Evolutionary conservation across 2,888 invertebrate species (phyloP), one percentile per base, ranked within the genome.

Genomic region (Leptinotarsa rubiginosa): DNA sequence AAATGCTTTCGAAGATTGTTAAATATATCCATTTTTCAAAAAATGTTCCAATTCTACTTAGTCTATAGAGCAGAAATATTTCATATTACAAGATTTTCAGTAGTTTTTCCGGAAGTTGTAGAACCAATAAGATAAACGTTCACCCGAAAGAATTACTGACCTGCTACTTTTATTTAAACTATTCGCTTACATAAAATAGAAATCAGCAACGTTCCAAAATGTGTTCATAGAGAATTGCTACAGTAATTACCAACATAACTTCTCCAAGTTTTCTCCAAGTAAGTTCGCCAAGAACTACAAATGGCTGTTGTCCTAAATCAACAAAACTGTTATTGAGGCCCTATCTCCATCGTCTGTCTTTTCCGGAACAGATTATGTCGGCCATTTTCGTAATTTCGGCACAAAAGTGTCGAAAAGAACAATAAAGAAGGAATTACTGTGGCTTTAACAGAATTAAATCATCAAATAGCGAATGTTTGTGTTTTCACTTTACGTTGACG

Each of bases 361-460:
- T 13, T 22, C 56, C 56, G 56, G 56, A 56, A 56, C 56, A 56
- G 56, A 56, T 56, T 56, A 56, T 22, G 56, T 56, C 56, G 22
- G 22, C 56, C 56, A 56, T 56, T 56, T 22, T 22, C 56, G 22
- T 56, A 56, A 56, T 56, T 56, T 56, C 56, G 56, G 56, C 20
- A 25, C 56, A 56, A 56, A 56, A 56, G 56, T 56, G 56, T 56
- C 22, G 56, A 56, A 56, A 56, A 56, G 56, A 56, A 56, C 56
- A 56, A 56, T 56, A 56, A 56, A 56, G 20, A 56, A 20, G 56
- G 56, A 22, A 56, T 56, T 22, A 22, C 20, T 56, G 56, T 56
- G 56, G 56, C 22, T 25, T 16, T 56, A 22, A 56, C 22, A 15
- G 22, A 56, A 56, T 56, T 56, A 56, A 56, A 22, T 56, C 56